Evolutionary conservation across 2,888 invertebrate species (phyloP), one percentile per base, ranked within the genome.

Genomic region (Volucella zonaria): DNA sequence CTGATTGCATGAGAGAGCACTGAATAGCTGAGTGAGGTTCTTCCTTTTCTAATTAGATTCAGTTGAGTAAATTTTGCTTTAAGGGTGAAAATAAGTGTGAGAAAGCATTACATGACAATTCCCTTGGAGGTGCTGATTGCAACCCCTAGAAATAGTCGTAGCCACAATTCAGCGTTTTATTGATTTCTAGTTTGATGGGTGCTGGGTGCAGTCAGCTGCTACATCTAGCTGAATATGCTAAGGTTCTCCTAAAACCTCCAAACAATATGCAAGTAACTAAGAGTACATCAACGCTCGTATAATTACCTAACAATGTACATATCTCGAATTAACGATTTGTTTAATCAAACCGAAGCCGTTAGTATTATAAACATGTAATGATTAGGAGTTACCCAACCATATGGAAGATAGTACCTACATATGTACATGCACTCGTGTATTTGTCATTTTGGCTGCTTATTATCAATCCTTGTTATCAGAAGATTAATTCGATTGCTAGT

Each of bases 171-270:
- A 52, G 73, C 78, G 18, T 68, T 73, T 81, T 85, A 83, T 83
- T 83, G 83, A 83, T 83, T 83, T 83, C 43, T 83, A 40, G 54
- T 59, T 66, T 79, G 51, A 42, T 74, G 54, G 40, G 62, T 49
- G 12, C n/a, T 62, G 49, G 47, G 58, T 52, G 52, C 73, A 82
- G 68, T 77, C 82, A 82, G 71, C 82, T 82, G 82, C 71, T 82
- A 66, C 8, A 42, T 54, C 71, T 70, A 23, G 62, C 62, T 74
- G 54, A 54, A 74, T 74, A 64, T 64, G 47, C 42, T 4, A 23
- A 23, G 18, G 12, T 14, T 18, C 31, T 45, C 14, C 10, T 62
- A 11, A 10, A 10, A 45, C n/a, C 8, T 15, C 8, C 15, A 58
- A 47, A 66, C 66, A 49, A 64, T 49, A 49, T 70, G 54, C 42